phyloP scores from a whole-genome alignment of 1,140 invertebrate species.

The Pseudomyrmex concolor region DNA sequence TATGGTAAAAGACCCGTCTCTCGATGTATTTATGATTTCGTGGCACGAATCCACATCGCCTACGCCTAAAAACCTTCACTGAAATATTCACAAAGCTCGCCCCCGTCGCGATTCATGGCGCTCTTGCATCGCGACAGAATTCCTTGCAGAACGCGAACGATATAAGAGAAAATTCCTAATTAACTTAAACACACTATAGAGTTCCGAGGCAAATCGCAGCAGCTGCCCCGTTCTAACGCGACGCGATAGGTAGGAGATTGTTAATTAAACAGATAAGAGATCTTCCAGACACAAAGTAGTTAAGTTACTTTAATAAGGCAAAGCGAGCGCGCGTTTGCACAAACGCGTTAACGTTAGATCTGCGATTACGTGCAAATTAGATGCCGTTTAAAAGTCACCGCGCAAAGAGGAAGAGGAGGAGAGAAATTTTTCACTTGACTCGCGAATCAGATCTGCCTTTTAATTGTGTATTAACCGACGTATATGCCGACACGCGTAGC shows the following conservation, averaged over 20 bases:
- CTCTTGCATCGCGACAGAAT: not conserved
- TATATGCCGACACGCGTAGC: constrained; percentile 20
- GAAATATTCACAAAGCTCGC: constrained; percentile 1
- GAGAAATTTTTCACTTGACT: not conserved
- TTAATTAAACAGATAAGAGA: not conserved
- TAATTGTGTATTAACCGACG: constrained; percentile 22
- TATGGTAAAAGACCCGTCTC: constrained; percentile 19
- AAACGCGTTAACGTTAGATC: not conserved
- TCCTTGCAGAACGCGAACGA: not conserved
- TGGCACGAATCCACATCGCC: constrained; percentile 25
- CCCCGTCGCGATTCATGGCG: not conserved
- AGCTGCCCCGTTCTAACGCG: not conserved
- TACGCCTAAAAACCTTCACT: constrained; percentile 25
- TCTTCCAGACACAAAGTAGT: not conserved
- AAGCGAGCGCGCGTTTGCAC: not conserved
- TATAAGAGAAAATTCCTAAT: constrained; percentile 45
- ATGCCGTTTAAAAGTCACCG: not conserved
- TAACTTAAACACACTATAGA: constrained; percentile 20
- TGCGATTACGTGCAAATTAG: not conserved
- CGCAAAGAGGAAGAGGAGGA: not conserved
- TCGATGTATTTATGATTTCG: constrained; percentile 45
- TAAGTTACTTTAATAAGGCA: not conserved
- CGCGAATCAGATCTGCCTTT: not conserved
- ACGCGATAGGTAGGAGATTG: not conserved
- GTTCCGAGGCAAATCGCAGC: not conserved